phyloP scores from a whole-genome alignment of 2,888 invertebrate species.

The Neoscelio sp. region DNA sequence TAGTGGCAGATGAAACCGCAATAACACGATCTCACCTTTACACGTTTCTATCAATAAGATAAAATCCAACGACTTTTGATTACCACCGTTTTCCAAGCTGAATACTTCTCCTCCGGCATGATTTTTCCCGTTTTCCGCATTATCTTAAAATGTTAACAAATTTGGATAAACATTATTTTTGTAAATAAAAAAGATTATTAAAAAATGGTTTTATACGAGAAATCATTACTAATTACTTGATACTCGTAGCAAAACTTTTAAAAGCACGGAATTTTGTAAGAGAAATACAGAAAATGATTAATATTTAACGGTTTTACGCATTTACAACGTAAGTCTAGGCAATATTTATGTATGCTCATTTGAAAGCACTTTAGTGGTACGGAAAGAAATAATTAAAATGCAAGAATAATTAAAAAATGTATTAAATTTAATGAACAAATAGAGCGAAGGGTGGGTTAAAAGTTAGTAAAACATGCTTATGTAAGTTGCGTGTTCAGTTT shows the following conservation, averaged over 20 bases:
- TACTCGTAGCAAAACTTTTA: not conserved
- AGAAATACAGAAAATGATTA: not conserved
- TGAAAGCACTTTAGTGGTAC: not conserved
- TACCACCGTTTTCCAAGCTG: no score
- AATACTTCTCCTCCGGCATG: no score
- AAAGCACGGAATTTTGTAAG: not conserved
- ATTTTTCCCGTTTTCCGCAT: no score
- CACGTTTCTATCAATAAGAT: no score
- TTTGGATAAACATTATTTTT: no score
- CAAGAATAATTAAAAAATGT: not conserved
- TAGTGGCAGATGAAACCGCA: no score
- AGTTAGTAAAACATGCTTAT: not conserved
- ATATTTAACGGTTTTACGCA: not conserved
- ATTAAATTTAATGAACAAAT: not conserved
- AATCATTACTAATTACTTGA: not conserved
- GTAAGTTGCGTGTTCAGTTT: not conserved
- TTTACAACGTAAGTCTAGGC: not conserved
- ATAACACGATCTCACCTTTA: no score
- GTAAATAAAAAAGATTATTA: no score
- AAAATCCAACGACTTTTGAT: no score
- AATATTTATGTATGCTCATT: not conserved
- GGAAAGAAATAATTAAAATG: not conserved
- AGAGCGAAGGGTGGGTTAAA: not conserved
- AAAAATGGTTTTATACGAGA: no score
- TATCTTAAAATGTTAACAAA: no score